These are phyloP conservation scores for Mesoligia furuncula DNA, from an alignment of 2,888 invertebrate species.

Conservation along the genomic window DNA sequence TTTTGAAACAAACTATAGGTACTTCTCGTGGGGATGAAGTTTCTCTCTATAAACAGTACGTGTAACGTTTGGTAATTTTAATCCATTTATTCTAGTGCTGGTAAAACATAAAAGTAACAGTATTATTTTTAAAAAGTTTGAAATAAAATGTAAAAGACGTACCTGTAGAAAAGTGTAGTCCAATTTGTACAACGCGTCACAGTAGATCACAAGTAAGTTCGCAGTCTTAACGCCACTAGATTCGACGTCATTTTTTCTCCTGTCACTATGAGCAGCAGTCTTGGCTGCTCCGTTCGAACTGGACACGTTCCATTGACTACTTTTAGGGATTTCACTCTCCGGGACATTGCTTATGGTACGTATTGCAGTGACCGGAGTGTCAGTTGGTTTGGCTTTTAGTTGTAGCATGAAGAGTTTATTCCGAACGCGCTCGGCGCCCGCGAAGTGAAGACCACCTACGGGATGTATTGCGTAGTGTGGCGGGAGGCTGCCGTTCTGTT, in stretches of 20 bases:
- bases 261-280: background rate
- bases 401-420: conserved; percentile 75
- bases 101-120: background rate
- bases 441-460: conserved; percentile 83
- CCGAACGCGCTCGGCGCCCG: conserved; percentile 85
- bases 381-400: conserved; percentile 57
- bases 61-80: background rate
- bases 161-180: conserved; percentile 94
- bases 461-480: conserved; percentile 83
- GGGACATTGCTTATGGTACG: conserved; percentile 71
- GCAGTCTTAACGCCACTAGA: conserved; percentile 61
- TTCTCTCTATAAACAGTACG: background rate
- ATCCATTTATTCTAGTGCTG: background rate
- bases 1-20: background rate
- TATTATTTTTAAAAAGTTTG: background rate
- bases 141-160: conserved; percentile 54
- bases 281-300: conserved; percentile 27
- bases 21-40: background rate
- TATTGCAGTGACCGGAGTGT: conserved; percentile 49
- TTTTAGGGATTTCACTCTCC: conserved; percentile 58
- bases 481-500: conserved; percentile 77
- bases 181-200: conserved; percentile 90
- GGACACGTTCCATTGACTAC: conserved; percentile 1
- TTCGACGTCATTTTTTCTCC: conserved; percentile 47
- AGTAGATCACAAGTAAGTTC: conserved; percentile 90